Base-by-base conservation (phyloP, 2,888 invertebrate genomes). In the Abscondita cerata region DNA sequence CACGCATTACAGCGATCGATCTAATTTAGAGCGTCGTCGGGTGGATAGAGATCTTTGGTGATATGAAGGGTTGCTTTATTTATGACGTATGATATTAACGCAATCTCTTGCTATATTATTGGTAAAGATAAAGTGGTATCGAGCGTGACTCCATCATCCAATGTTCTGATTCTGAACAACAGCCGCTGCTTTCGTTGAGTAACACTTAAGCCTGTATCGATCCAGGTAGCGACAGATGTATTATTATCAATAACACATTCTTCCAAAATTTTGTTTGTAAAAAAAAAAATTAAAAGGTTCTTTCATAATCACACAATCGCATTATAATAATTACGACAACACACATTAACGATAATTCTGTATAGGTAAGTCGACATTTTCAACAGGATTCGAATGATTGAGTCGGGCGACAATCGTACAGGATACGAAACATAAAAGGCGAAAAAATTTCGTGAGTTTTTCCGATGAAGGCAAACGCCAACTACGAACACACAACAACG, bases 51-150 rank as follows among this genome's bases (percentile, higher is more conserved):
- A n/a, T n/a, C n/a, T n/a, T n/a, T n/a, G n/a, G n/a, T n/a, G n/a
- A n/a, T n/a, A n/a, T n/a, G n/a, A n/a, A n/a, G n/a, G n/a, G n/a
- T n/a, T n/a, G n/a, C n/a, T n/a, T n/a, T n/a, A n/a, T n/a, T 64
- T 53, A n/a, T 64, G 74, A 73, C 73, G 70, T 73, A 76, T 78
- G 80, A 80, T 81, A 81, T 81, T 82, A 82, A 82, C 81, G 80
- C 77, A 76, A 74, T 81, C 80, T 81, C 80, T 82, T 82, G 80
- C 78, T 80, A 79, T 80, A 80, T 77, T 77, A 76, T 64, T 64
- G 57, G 64, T 79, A 80, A 81, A 81, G 80, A 80, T 76, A 78
- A 72, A 72, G 71, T 73, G 78, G 77, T 78, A 73, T 72, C 76
- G 76, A 75, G 76, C 67, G 70, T 65, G 66, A 68, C 67, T 52